Evolutionary conservation across 2,113 vertebrate species (phyloP).

Genomic region (Anoura caudifer): DNA sequence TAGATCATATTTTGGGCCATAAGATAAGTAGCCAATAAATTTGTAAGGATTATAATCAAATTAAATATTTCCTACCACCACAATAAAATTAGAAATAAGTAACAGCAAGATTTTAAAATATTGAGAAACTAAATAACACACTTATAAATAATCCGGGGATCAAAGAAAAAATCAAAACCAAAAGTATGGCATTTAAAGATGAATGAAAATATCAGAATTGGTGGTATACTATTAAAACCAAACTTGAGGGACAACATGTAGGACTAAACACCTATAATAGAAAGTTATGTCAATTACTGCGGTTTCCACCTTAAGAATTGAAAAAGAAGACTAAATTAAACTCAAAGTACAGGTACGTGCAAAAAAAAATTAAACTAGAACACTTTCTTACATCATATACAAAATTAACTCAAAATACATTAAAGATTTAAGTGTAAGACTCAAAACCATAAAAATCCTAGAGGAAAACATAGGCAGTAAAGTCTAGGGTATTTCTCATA

Average conservation of each 20-base stretch:
- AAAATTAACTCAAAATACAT: no score
- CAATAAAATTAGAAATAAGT: not conserved
- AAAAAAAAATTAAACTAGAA: no score
- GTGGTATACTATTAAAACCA: not conserved
- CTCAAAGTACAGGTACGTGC: no score
- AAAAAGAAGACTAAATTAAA: no score
- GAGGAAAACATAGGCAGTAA: no score
- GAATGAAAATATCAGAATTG: not conserved
- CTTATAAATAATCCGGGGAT: no score
- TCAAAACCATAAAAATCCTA: no score
- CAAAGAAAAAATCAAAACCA: not conserved
- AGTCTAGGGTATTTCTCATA: no score
- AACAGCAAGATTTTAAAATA: not conserved
- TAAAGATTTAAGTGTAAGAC: no score
- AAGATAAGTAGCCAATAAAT: not conserved
- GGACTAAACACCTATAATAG: not conserved
- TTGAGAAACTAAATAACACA: no score
- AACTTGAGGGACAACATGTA: not conserved
- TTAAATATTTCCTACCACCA: not conserved
- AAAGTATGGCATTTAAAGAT: not conserved
- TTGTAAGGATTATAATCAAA: not conserved
- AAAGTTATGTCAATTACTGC: not conserved
- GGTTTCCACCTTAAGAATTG: not conserved
- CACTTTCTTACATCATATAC: no score
- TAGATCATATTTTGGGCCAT: not conserved